Conservation (phyloP, 30 jellyfish, hydroid and myxozoan genomes). For the Chrysaora quinquecirrha region DNA sequence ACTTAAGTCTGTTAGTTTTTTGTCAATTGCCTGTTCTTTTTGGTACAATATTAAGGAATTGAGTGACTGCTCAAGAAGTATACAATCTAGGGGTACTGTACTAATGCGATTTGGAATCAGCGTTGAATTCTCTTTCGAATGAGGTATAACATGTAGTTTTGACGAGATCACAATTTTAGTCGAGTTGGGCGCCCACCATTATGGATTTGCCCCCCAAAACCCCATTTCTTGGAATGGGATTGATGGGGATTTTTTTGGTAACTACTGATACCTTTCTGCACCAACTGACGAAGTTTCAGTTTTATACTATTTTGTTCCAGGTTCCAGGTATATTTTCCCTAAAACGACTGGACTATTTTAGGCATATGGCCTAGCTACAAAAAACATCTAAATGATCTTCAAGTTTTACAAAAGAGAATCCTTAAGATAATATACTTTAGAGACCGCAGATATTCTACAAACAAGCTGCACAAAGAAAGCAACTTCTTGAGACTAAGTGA, state of each 20-base stretch:
- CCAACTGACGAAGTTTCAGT: slow-evolving; percentile 41
- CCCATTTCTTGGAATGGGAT: slow-evolving; percentile 36
- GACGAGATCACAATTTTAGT: slow-evolving; percentile 17
- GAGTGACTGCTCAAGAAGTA: slow-evolving; percentile 19
- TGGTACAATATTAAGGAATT: background rate
- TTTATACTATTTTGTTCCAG: slow-evolving; percentile 34
- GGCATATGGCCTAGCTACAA: too few species aligned
- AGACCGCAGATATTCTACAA: too few species aligned
- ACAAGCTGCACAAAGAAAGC: too few species aligned
- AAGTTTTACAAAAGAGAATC: too few species aligned
- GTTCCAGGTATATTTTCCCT: background rate
- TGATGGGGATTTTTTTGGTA: slow-evolving; percentile 37
- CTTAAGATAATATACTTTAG: too few species aligned
- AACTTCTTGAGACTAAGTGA: too few species aligned
- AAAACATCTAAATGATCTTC: too few species aligned
- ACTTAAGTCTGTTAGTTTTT: background rate
- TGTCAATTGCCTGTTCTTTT: background rate
- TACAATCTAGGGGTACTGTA: slow-evolving; percentile 13
- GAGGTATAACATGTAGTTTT: slow-evolving; percentile 19
- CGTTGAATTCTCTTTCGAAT: slow-evolving; percentile 29
- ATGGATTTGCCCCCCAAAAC: slow-evolving; percentile 34
- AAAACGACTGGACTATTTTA: slow-evolving; percentile 37
- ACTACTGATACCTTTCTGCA: slow-evolving; percentile 32
- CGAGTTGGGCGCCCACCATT: slow-evolving; percentile 29
- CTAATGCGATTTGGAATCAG: slow-evolving; percentile 45